Percentiles rank a stretch among this genome's conserved stretches.
phyloP scores from a whole-genome alignment of 1,140 invertebrate species.

The Temnothorax curvispinosus region DNA sequence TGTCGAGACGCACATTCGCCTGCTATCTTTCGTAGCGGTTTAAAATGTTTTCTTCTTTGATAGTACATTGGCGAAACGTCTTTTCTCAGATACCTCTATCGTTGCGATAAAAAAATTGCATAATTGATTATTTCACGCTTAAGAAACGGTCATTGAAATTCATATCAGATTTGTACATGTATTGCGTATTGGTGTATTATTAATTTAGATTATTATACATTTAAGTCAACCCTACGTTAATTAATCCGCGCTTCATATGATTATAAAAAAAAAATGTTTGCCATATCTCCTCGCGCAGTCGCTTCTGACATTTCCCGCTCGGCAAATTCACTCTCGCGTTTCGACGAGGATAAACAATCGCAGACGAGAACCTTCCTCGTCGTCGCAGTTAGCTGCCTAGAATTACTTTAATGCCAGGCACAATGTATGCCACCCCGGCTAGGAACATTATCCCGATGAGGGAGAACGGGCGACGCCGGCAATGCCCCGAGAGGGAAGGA shows the following conservation, averaged over 20 bases:
- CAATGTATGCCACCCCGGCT: conserved; percentile 70
- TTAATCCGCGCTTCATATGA: neutral
- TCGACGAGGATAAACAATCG: conserved; percentile 64
- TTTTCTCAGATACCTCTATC: neutral
- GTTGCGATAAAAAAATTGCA: neutral
- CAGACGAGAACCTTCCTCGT: conserved; percentile 61
- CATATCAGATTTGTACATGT: neutral
- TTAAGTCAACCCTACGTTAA: neutral
- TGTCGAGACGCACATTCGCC: conserved; percentile 20
- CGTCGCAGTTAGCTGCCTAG: conserved; percentile 65
- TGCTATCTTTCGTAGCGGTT: neutral
- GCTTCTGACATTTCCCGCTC: conserved; percentile 4
- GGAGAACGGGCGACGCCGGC: conserved; percentile 32
- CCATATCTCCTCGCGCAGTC: neutral
- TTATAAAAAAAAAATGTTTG: conserved; percentile 23
- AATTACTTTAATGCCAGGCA: conserved; percentile 74
- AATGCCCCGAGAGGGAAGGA: conserved; percentile 18
- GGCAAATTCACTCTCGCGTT: conserved; percentile 51
- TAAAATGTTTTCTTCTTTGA: neutral
- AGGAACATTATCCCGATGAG: conserved; percentile 69
- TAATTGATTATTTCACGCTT: neutral
- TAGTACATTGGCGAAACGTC: neutral
- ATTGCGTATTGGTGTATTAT: neutral
- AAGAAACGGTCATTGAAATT: neutral
- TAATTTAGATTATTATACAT: neutral